These are phyloP conservation scores for Enteromius anoplus DNA, from an alignment of 2,797 vertebrate species.

Conservation along the genomic window DNA sequence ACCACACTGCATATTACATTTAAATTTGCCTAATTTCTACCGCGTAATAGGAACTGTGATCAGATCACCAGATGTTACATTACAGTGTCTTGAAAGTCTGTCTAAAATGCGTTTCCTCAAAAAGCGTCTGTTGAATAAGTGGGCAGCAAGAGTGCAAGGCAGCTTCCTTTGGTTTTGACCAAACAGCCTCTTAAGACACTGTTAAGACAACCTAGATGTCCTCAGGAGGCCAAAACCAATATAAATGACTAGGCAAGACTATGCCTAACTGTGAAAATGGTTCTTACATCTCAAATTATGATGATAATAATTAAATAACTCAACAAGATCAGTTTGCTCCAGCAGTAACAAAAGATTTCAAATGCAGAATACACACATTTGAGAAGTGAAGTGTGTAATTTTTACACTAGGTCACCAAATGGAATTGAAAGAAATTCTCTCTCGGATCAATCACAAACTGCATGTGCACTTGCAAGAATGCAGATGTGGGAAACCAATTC, in stretches of 20 bases:
- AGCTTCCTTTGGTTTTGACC: background rate
- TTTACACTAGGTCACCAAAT: background rate
- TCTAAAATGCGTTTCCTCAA: background rate
- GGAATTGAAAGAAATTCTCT: background rate
- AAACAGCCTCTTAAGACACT: background rate
- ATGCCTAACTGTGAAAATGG: background rate
- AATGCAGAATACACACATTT: background rate
- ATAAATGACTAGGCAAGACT: background rate
- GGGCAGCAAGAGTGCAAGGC: background rate
- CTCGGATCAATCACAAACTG: background rate
- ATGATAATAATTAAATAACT: background rate
- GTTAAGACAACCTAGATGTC: background rate
- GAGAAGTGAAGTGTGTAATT: background rate
- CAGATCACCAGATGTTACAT: background rate
- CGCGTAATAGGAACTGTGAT: background rate
- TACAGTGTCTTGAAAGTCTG: background rate
- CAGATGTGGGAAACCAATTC: constrained; percentile 15
- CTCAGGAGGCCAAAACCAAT: background rate
- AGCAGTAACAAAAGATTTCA: background rate
- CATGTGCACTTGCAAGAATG: background rate
- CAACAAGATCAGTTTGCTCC: background rate
- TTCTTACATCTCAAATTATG: background rate
- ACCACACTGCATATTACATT: too few species aligned
- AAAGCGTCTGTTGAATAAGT: background rate
- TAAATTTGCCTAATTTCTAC: background rate